A percentile compares a stretch with the other conserved stretches of the same genome.
phyloP scores from a whole-genome alignment of 1,140 invertebrate species.

The Halyomorpha halys region DNA sequence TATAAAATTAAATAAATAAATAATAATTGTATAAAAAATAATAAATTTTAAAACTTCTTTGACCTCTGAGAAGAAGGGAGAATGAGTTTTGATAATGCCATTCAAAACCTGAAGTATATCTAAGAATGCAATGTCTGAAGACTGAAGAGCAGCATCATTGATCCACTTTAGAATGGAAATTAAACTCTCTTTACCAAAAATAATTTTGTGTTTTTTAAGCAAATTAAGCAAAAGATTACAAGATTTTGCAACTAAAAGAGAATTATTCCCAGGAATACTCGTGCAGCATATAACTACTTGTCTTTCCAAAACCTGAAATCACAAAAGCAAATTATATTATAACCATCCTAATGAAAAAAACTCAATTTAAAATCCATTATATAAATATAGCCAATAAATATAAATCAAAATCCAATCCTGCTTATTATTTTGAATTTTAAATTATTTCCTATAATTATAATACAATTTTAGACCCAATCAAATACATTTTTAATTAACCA shows the following conservation, averaged over 20 bases:
- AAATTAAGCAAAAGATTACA: slow-evolving; percentile 14
- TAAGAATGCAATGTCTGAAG: slow-evolving; percentile 15
- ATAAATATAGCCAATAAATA: no score
- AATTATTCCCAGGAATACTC: not conserved
- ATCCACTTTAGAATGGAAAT: slow-evolving; percentile 8
- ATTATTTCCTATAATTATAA: no score
- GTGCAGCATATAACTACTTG: not conserved
- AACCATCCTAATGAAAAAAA: no score
- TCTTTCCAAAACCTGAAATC: not conserved
- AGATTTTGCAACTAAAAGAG: slow-evolving; percentile 16
- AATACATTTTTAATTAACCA: no score
- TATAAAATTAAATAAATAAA: slow-evolving; percentile 1
- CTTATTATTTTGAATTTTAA: no score
- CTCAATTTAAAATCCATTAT: no score
- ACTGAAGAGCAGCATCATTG: not conserved
- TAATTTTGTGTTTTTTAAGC: slow-evolving; percentile 9
- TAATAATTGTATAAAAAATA: not conserved
- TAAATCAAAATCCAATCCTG: no score
- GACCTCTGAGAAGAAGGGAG: not conserved
- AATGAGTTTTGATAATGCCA: slow-evolving; percentile 11
- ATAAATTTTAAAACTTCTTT: not conserved
- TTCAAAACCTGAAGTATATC: slow-evolving; percentile 21
- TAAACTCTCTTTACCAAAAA: not conserved
- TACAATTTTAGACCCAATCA: no score
- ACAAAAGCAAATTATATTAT: not conserved